A percentile compares a stretch with the other conserved stretches of the same genome.
phyloP scores from a whole-genome alignment of 2,797 vertebrate genomes.

The Anableps anableps region DNA sequence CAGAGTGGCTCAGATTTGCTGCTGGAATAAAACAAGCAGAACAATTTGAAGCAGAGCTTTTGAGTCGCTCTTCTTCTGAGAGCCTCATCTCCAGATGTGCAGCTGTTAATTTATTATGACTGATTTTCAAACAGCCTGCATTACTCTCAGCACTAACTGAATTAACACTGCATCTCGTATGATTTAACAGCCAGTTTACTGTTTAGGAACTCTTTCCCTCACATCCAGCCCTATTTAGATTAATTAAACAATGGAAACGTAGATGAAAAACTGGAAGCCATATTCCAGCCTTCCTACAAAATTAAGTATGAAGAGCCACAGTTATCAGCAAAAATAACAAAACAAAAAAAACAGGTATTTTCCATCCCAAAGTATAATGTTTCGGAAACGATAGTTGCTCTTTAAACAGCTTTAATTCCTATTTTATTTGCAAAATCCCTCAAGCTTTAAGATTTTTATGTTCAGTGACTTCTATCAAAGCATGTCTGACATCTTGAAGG shows the following conservation, averaged over 20 bases:
- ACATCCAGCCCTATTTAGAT: not conserved
- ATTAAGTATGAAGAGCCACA: not conserved
- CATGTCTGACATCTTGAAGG: not conserved
- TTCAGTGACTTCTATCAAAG: not conserved
- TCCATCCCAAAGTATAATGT: not conserved
- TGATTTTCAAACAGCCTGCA: not conserved
- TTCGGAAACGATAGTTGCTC: not conserved
- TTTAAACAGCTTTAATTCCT: not conserved
- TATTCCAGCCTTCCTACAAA: not conserved
- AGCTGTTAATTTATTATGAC: not conserved
- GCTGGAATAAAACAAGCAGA: slow-evolving; percentile 5
- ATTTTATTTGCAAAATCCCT: not conserved
- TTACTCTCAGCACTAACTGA: not conserved
- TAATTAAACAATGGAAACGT: not conserved
- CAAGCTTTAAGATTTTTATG: not conserved
- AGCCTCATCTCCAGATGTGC: not conserved
- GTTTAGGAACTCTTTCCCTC: not conserved
- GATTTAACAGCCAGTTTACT: not conserved
- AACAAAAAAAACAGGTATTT: not conserved
- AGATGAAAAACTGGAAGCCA: not conserved
- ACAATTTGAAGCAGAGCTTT: not conserved
- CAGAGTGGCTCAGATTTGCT: not conserved
- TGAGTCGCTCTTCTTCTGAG: not conserved
- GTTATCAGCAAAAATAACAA: not conserved
- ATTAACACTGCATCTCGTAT: not conserved